Conservation (phyloP, 2,113 vertebrate genomes). For the Archocentrus centrarchus region DNA sequence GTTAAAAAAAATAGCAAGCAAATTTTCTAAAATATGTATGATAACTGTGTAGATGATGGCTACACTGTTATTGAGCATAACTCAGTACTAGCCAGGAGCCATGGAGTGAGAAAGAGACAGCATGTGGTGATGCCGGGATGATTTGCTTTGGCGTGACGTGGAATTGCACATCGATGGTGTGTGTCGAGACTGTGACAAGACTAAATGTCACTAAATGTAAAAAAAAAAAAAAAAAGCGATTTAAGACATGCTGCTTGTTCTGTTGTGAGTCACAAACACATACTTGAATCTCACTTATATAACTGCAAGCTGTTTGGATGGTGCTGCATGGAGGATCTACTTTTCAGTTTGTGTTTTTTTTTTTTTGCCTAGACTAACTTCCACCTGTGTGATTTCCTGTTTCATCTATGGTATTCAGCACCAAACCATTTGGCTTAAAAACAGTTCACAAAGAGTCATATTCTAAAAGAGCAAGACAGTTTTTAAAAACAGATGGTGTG, state of each 20-base stretch:
- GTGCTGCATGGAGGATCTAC: conserved; percentile 30
- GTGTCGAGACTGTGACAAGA: conserved; percentile 42
- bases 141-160: conserved; percentile 54
- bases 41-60: neutral
- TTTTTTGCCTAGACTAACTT: neutral
- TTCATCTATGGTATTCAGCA: neutral
- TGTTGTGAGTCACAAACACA: conserved; percentile 37
- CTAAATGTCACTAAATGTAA: conserved; percentile 53
- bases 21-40: conserved; percentile 19
- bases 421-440: neutral
- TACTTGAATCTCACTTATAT: conserved; percentile 52
- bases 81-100: conserved; percentile 32
- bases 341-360: neutral
- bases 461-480: neutral
- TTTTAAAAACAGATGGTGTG: neutral
- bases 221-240: conserved; percentile 39
- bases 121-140: conserved; percentile 50
- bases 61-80: conserved; percentile 31
- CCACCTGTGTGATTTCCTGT: conserved; percentile 10
- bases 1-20: conserved; percentile 18
- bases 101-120: neutral
- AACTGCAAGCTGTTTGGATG: conserved; percentile 46
- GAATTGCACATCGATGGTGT: conserved; percentile 52
- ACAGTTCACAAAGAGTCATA: neutral
- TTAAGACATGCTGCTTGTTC: conserved; percentile 52